Evolutionary conservation across 2,113 vertebrate species (phyloP).

Genomic region (Cynocephalus volans): DNA sequence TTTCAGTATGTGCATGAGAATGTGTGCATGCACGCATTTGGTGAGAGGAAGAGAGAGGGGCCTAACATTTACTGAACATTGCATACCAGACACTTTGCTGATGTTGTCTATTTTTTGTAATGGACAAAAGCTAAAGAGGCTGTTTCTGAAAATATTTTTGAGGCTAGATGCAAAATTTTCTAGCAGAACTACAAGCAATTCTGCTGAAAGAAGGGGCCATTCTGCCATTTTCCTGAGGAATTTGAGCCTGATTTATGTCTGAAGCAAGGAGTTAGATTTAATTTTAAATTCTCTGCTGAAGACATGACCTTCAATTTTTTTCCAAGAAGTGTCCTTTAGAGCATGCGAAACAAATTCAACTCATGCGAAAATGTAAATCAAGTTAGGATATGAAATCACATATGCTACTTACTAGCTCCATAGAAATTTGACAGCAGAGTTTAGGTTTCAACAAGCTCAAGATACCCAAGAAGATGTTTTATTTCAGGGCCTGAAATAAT

Average conservation of each 20-base stretch:
- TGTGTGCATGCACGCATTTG: not conserved
- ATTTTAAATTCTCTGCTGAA: slow-evolving; percentile 77
- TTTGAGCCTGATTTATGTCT: slow-evolving; percentile 54
- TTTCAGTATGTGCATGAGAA: not conserved
- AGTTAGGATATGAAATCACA: slow-evolving; percentile 65
- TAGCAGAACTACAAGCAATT: slow-evolving; percentile 32
- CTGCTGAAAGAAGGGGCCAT: not conserved
- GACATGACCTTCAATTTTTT: slow-evolving; percentile 54
- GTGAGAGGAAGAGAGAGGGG: not conserved
- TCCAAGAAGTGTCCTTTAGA: slow-evolving; percentile 54
- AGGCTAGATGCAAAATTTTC: slow-evolving; percentile 47
- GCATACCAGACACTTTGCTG: not conserved
- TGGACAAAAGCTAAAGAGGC: slow-evolving; percentile 28
- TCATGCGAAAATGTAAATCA: slow-evolving; percentile 70
- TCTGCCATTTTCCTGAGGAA: slow-evolving; percentile 63
- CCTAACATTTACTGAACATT: not conserved
- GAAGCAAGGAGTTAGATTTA: slow-evolving; percentile 71
- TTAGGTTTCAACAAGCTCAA: slow-evolving; percentile 58
- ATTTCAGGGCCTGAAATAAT: slow-evolving; percentile 72
- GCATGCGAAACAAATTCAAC: slow-evolving; percentile 66
- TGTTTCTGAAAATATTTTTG: slow-evolving; percentile 39
- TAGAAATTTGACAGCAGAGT: slow-evolving; percentile 49
- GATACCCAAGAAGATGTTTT: slow-evolving; percentile 64
- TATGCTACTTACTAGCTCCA: slow-evolving; percentile 27
- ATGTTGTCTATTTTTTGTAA: not conserved